Percentiles rank a stretch among this genome's conserved stretches.
These are phyloP conservation scores for Naso thynnoides DNA, from an alignment of 2,797 vertebrate species.

Conservation along the genomic window DNA sequence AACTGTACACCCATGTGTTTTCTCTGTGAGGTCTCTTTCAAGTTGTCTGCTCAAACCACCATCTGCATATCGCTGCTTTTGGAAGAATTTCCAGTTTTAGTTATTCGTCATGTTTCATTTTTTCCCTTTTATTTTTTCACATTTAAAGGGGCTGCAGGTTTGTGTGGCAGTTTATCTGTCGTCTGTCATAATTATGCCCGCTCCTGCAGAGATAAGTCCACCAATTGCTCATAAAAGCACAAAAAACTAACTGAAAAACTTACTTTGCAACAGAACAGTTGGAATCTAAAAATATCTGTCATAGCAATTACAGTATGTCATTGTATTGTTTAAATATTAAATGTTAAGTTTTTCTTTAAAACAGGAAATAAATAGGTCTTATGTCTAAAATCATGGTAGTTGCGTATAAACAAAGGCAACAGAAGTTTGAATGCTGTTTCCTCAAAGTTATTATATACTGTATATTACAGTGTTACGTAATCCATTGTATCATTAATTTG, in stretches of 20 bases:
- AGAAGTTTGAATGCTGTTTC: neutral
- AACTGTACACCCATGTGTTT: slow-evolving; percentile 32
- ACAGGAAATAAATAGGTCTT: neutral
- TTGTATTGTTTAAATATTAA: slow-evolving; percentile 10
- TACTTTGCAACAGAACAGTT: neutral
- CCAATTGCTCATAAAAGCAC: no score
- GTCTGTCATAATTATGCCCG: neutral
- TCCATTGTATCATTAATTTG: neutral
- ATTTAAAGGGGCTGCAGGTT: neutral
- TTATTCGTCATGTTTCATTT: slow-evolving; percentile 5
- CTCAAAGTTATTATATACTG: no score
- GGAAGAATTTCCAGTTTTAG: slow-evolving; percentile 25
- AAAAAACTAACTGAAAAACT: neutral
- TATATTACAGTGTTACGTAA: neutral
- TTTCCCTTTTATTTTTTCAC: slow-evolving; percentile 8
- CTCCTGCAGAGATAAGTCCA: neutral
- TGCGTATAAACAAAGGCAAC: neutral
- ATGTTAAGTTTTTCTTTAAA: neutral
- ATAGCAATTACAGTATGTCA: neutral
- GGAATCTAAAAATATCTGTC: neutral
- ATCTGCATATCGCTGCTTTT: slow-evolving; percentile 11
- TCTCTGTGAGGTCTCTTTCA: slow-evolving; percentile 9
- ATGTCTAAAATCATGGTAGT: neutral
- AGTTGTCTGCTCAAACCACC: slow-evolving; percentile 17
- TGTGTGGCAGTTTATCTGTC: neutral